These are phyloP conservation scores for Plestiodon gilberti DNA, from an alignment of 2,113 vertebrate species.

Conservation along the genomic window DNA sequence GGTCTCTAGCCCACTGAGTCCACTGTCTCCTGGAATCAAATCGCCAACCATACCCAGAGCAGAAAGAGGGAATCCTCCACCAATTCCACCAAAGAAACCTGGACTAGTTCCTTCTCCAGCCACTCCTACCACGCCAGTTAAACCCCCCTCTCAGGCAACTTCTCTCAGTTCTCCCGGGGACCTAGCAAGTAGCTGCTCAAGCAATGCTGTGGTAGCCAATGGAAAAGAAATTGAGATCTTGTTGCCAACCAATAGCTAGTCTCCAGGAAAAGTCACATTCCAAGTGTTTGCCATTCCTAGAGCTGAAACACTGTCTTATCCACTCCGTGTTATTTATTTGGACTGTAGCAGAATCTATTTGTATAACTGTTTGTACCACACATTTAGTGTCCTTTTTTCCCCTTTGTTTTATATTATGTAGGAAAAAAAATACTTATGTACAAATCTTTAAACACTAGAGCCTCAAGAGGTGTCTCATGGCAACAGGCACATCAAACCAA, in stretches of 20 bases:
- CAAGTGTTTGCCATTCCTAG: slow-evolving; percentile 49
- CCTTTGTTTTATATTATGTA: slow-evolving; percentile 67
- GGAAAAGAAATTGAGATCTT: slow-evolving; percentile 91
- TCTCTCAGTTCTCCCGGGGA: slow-evolving; percentile 73
- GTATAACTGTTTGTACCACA: slow-evolving; percentile 54
- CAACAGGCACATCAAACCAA: slow-evolving; percentile 42
- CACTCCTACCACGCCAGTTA: slow-evolving; percentile 73
- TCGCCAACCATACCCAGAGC: slow-evolving; percentile 89
- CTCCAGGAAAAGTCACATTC: slow-evolving; percentile 64
- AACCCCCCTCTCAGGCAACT: slow-evolving; percentile 68
- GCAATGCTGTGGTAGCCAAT: slow-evolving; percentile 75
- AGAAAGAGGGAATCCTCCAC: slow-evolving; percentile 92
- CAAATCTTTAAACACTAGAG: slow-evolving; percentile 70
- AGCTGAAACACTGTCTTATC: slow-evolving; percentile 66
- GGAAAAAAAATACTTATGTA: slow-evolving; percentile 66
- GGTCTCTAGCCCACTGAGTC: slow-evolving; percentile 81
- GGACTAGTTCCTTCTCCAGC: slow-evolving; percentile 89
- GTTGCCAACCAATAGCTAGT: slow-evolving; percentile 87
- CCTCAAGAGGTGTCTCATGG: slow-evolving; percentile 58
- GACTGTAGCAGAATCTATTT: slow-evolving; percentile 72
- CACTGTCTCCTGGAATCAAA: slow-evolving; percentile 83
- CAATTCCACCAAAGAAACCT: slow-evolving; percentile 96
- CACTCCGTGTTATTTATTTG: slow-evolving; percentile 84
- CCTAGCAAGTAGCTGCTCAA: slow-evolving; percentile 81
- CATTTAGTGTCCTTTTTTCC: slow-evolving; percentile 65